Percentiles rank a stretch among this genome's conserved stretches.
These are phyloP conservation scores for Protobothrops flavoviridis DNA, from an alignment of 2,113 vertebrate species.

Conservation along the genomic window DNA sequence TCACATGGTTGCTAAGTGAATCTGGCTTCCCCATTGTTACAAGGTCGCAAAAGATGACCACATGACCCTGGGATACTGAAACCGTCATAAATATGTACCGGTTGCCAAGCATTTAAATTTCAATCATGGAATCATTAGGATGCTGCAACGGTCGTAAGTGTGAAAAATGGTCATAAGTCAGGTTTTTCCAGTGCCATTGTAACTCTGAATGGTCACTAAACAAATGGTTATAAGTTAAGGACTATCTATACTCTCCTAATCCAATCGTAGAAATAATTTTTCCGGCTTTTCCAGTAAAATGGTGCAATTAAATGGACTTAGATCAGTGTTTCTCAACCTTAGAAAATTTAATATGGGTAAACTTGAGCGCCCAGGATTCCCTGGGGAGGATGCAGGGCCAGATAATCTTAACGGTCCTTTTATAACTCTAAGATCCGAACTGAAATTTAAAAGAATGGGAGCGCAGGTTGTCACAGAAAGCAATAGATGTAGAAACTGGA, in stretches of 20 bases:
- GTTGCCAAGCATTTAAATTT: background rate
- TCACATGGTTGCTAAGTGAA: background rate
- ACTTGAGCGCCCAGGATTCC: background rate
- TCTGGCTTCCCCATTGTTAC: background rate
- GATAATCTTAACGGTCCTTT: background rate
- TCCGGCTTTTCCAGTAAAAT: background rate
- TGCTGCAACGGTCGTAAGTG: background rate
- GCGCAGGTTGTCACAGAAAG: background rate
- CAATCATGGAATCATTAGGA: background rate
- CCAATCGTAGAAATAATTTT: background rate
- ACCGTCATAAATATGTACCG: background rate
- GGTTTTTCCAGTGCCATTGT: background rate
- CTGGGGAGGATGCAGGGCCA: background rate
- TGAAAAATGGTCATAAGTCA: background rate
- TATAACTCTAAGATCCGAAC: background rate
- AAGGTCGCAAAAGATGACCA: background rate
- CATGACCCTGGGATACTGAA: background rate
- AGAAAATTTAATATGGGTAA: background rate
- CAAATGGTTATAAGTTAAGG: background rate
- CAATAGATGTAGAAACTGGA: background rate
- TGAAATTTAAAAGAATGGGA: background rate
- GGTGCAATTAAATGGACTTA: background rate
- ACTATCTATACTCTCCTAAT: background rate
- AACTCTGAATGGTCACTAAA: background rate
- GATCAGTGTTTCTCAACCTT: background rate